Base-by-base conservation (phyloP, 2,888 invertebrate genomes). In the Lycophotia porphyrea region DNA sequence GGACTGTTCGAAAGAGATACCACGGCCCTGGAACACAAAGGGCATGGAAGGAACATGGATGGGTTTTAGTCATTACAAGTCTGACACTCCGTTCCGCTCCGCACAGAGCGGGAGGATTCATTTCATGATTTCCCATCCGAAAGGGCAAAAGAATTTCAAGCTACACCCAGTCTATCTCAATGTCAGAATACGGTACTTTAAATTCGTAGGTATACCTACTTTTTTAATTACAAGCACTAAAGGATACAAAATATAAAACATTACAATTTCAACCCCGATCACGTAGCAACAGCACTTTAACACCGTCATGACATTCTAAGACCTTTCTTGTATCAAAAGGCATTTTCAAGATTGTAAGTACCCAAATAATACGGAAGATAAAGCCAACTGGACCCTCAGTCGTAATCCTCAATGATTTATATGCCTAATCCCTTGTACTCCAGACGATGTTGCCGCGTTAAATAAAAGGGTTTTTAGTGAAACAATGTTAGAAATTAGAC, bases 401-500 rank as follows among this genome's bases (percentile, higher is more conserved):
- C 27, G 47, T 82, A 87, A 86, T 84, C 87, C 84, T 36, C 65
- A 55, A 76, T 82, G 78, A 86, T 86, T 80, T 86, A 80, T 82
- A 67, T 69, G 36, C 64, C 13, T 52, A 69, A 76, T 76, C 60
- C 49, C 11, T 34, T 68, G 74, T 71, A 47, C 44, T 68, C 31
- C 60, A 84, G 74, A 71, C 71, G 47, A 74, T 71, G 31, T 31
- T 36, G 34, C 15, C 39, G 34, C 39, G 61, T 61, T 60, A 70
- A 66, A 71, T 73, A 74, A 72, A 84, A 63, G 21, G 31, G 9
- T 36, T 58, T 31, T 49, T 36, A 0, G 0, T 69, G 4, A 0
- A 34, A 24, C 8, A 7, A 11, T 15, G 1, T 24, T 36, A 21
- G 7, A 65, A n/a, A 18, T 27, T 5, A 2, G 18, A 27, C 4